Conservation (phyloP, 1,140 invertebrate genomes). For the Bombus pascuorum region DNA sequence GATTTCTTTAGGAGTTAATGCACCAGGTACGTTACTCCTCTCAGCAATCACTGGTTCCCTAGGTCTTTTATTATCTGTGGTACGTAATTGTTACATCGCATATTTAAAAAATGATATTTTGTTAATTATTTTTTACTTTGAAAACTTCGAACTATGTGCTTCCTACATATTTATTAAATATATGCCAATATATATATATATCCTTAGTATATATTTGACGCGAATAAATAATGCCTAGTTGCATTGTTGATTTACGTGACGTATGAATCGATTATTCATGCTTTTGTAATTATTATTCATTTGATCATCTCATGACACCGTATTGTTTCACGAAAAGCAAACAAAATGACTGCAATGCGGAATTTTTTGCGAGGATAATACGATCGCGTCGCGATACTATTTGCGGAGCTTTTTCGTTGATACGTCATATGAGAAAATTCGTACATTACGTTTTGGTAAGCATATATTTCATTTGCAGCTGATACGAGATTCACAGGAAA, state of each 20-base stretch:
- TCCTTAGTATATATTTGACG: not conserved
- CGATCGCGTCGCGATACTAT: not conserved
- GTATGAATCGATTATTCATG: no score
- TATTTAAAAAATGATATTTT: not conserved
- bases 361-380: conserved; percentile 12
- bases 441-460: not conserved
- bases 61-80: conserved; percentile 79
- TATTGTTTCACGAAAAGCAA: not conserved
- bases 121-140: not conserved
- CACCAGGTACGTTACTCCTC: conserved; percentile 68
- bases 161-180: not conserved
- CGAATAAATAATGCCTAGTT: not conserved
- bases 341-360: conserved; percentile 55
- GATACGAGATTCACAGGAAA: conserved; percentile 69
- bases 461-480: conserved; percentile 68
- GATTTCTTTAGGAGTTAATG: conserved; percentile 71
- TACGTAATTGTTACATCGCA: conserved; percentile 59
- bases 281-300: not conserved
- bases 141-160: not conserved
- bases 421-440: not conserved
- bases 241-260: not conserved
- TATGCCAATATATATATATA: not conserved
- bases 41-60: conserved; percentile 72
- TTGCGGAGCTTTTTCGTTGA: not conserved
- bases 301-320: conserved; percentile 4